Evolutionary conservation across 1,140 invertebrate species (phyloP), one percentile per base, ranked within the genome.

Genomic region (Zaprionus taronus): DNA sequence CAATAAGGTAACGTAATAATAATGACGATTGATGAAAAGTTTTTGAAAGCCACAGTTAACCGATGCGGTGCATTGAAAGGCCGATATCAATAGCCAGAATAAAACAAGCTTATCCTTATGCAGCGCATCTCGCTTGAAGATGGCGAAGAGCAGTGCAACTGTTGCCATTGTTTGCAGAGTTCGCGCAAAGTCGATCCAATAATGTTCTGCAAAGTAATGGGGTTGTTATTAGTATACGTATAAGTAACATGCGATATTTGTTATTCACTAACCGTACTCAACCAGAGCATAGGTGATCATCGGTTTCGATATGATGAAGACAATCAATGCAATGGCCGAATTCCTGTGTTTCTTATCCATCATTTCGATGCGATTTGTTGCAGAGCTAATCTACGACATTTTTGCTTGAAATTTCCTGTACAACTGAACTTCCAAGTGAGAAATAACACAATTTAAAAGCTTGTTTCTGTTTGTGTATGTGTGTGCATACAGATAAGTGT

Each of bases 91-190:
- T 44, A 81, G 4, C 79, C 79, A 81, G 17, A 75, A 7, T 14
- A 79, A 5, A 22, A 81, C 3, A 5, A 81, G 41, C n/a, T 67
- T 49, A 1, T 68, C 38, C 74, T 70, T 80, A 47, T 80, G 65
- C 31, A 58, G 14, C 0, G 6, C 5, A 11, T 65, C 49, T 26
- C 62, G 57, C 15, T 80, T 77, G 1, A 70, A 14, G 0, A 76
- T 24, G 6, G 47, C 72, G 47, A 72, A 81, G 22, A 76, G 15
- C 11, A 76, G 60, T 0, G 38, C 28, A 6, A 1, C 41, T 4
- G 79, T 79, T 36, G 77, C 72, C 31, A 56, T n/a, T 49, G 61
- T 0, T 24, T 79, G 63, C 28, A 76, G 6, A 1, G n/a, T 24
- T 0, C 60, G 53, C 6, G 62, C 2, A 38, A 71, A 9, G 11